Evolutionary conservation across 2,797 vertebrate genomes (phyloP), one percentile per base, ranked within the genome.

Genomic region (Chaenodraco wilsoni): DNA sequence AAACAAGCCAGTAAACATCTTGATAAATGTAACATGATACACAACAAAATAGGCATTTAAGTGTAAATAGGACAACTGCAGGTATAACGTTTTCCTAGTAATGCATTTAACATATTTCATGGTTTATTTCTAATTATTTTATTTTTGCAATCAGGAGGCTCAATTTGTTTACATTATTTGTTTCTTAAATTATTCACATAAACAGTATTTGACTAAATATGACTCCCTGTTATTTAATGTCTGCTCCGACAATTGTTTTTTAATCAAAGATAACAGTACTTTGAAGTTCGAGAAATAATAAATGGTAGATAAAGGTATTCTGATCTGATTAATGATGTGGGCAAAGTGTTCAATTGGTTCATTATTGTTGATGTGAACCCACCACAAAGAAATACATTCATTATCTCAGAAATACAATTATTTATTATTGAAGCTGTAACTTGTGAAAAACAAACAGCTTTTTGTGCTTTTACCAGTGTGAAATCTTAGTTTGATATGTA

Each of bases 381-480:
- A 23, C 33, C 31, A 70, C 4, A 67, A 74, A 27, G 11, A 74
- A 69, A 76, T 71, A 74, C 58, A 82, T 86, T 79, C 64, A 84
- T 8, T 31, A 33, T 62, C 37, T 58, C 37, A 77, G 57, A 78
- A 60, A 78, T 13, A 1, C 23, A 17, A 17, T 4, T 65, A 40
- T 51, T 69, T 15, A 33, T 46, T 17, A 9, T 3, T 27, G 27
- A 27, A 71, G 48, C 23, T 69, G 11, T 5, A 51, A 43, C 31
- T 15, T 44, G 31, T 43, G 14, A 64, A 49, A 76, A 76, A 43
- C n/a, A 54, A 55, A 16, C 27, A 65, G 14, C n/a, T 58, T 43
- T 66, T 21, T 54, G 12, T 64, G 14, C 14, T 43, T 64, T 51
- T 68, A 33, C 9, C 65, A 65, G 67, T 57, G 23, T 74, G 45